A percentile compares a stretch with the other conserved stretches of the same genome.
These are phyloP conservation scores for Mimumesa dahlbomi DNA, from an alignment of 2,888 invertebrate species.

Conservation along the genomic window DNA sequence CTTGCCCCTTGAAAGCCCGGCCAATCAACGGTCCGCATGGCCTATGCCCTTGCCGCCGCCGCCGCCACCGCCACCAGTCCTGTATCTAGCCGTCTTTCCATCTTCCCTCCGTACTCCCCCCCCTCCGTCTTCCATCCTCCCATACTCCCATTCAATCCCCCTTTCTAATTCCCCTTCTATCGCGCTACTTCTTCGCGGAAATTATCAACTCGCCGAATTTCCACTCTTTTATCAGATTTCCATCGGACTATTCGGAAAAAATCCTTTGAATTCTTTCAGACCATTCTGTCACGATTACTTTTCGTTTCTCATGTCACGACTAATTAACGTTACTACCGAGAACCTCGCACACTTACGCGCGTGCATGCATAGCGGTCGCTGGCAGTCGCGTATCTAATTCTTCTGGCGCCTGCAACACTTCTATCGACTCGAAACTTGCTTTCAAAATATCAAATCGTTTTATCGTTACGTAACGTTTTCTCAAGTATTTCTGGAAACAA, in stretches of 20 bases:
- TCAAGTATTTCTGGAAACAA: too few relatives aligned
- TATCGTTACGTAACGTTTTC: neutral
- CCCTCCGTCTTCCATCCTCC: neutral
- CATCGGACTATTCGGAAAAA: neutral
- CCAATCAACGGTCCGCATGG: conserved; percentile 69
- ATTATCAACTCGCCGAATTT: neutral
- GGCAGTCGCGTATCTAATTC: conserved; percentile 44
- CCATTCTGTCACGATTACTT: neutral
- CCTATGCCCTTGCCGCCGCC: conserved; percentile 66
- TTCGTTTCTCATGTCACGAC: neutral
- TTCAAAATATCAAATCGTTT: neutral
- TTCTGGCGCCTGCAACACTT: conserved; percentile 34
- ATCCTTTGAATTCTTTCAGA: neutral
- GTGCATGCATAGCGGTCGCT: neutral
- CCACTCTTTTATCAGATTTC: too few relatives aligned
- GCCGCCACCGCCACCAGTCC: conserved; percentile 58
- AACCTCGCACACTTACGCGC: conserved; percentile 4
- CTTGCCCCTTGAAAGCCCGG: conserved; percentile 64
- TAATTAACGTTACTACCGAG: conserved; percentile 43
- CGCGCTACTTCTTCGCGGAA: too few relatives aligned
- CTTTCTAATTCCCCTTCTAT: too few relatives aligned
- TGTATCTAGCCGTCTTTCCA: conserved; percentile 42
- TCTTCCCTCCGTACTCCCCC: conserved; percentile 10
- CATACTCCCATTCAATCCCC: neutral
- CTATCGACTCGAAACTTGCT: too few relatives aligned